phyloP scores from a whole-genome alignment of 2,113 vertebrate genomes.

The Brachionichthys hirsutus region DNA sequence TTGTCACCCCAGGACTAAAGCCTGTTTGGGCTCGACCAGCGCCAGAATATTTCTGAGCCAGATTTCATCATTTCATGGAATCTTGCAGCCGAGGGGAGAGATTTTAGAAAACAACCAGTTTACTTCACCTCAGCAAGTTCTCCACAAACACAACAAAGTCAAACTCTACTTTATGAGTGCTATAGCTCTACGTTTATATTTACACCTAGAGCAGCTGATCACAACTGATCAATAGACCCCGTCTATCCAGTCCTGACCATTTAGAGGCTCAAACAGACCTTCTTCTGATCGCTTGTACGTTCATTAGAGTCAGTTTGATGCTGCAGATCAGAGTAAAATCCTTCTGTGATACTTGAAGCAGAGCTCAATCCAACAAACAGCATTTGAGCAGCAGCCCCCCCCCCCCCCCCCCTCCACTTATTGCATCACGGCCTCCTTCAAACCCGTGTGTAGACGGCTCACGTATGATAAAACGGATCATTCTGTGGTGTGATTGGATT shows the following conservation, averaged over 20 bases:
- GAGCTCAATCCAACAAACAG: constrained; percentile 1
- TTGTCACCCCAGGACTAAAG: too few relatives aligned
- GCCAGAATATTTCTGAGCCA: not conserved
- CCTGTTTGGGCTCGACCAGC: not conserved
- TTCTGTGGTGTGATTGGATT: constrained; percentile 42
- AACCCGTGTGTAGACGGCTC: constrained; percentile 39
- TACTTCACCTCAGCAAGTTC: not conserved
- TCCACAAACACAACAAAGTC: not conserved
- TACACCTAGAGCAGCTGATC: too few relatives aligned
- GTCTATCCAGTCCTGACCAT: too few relatives aligned
- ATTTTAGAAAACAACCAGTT: too few relatives aligned
- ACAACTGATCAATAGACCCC: too few relatives aligned
- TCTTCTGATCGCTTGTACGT: too few relatives aligned
- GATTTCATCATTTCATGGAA: too few relatives aligned
- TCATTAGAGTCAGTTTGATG: too few relatives aligned
- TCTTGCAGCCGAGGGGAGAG: too few relatives aligned
- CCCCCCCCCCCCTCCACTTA: constrained; percentile 16
- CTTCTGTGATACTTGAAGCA: constrained; percentile 26
- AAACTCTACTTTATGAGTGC: too few relatives aligned
- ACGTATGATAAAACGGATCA: constrained; percentile 45
- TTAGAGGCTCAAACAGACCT: too few relatives aligned
- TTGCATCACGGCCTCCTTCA: constrained; percentile 46
- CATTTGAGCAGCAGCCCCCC: constrained; percentile 11
- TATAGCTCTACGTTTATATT: too few relatives aligned
- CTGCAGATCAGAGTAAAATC: constrained; percentile 9